Conservation (phyloP, 2,888 invertebrate genomes). For the Tineola bisselliella region DNA sequence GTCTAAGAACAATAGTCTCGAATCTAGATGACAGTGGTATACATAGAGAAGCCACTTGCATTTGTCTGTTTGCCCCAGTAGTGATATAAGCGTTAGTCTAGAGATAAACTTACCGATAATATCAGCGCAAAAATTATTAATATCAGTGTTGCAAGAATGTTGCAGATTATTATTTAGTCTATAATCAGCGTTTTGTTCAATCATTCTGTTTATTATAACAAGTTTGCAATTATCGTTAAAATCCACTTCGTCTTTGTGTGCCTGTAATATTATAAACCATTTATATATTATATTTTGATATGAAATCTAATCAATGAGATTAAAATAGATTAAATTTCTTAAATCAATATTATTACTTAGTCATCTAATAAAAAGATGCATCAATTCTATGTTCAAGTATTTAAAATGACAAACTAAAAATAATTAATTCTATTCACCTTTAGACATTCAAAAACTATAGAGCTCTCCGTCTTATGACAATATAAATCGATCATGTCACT, state of each 20-base stretch:
- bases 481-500: conserved; percentile 86
- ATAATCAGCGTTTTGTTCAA: conserved; percentile 90
- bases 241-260: conserved; percentile 76
- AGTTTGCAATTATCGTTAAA: conserved; percentile 87
- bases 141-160: conserved; percentile 83
- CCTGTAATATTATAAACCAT: conserved; percentile 51
- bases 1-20: too few species aligned
- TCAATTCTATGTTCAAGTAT: too few species aligned
- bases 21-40: too few species aligned
- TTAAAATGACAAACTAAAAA: too few species aligned
- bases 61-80: too few species aligned
- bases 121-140: conserved; percentile 70
- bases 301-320: too few species aligned
- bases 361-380: too few species aligned
- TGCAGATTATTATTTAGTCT: conserved; percentile 88
- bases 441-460: conserved; percentile 79
- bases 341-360: too few species aligned
- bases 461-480: conserved; percentile 77
- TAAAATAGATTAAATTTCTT: too few species aligned
- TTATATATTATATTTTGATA: background rate
- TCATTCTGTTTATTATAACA: conserved; percentile 87
- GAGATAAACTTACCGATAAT: conserved; percentile 43
- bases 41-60: too few species aligned
- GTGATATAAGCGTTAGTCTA: too few species aligned
- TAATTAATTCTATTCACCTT: conserved; percentile 70